Conservation (phyloP, 2,113 vertebrate genomes). For the Phrynocephalus versicolor region DNA sequence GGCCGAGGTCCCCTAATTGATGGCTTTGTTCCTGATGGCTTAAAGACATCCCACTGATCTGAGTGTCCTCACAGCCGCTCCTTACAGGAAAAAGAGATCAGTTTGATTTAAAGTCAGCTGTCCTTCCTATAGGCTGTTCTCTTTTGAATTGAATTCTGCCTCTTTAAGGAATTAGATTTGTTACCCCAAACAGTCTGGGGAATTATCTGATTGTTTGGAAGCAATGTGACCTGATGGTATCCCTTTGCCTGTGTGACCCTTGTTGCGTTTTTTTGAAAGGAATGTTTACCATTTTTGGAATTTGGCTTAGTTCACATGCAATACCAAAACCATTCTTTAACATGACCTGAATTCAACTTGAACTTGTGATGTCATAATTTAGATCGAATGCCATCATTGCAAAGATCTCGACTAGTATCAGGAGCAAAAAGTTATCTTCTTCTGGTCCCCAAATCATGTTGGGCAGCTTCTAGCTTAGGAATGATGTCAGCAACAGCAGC, state of each 20-base stretch:
- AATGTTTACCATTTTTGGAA: not conserved
- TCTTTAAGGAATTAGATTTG: not conserved
- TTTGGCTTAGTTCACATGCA: not conserved
- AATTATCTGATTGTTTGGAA: not conserved
- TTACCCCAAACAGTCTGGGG: not conserved
- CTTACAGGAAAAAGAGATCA: not conserved
- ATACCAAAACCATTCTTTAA: not conserved
- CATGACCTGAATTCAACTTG: not conserved
- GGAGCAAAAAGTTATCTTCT: too few relatives aligned
- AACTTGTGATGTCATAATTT: too few relatives aligned
- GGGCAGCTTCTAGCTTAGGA: too few relatives aligned
- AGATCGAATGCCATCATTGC: too few relatives aligned
- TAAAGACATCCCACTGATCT: slow-evolving; percentile 6
- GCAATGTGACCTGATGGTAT: not conserved
- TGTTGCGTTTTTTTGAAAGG: not conserved
- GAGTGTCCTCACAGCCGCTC: not conserved
- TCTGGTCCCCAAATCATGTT: too few relatives aligned
- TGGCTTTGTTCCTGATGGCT: slow-evolving; percentile 14
- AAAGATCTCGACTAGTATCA: too few relatives aligned
- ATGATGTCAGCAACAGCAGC: too few relatives aligned
- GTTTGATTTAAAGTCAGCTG: not conserved
- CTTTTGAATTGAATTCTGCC: not conserved
- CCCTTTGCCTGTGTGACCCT: not conserved
- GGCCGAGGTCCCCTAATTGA: not conserved
- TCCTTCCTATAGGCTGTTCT: not conserved